These are phyloP conservation scores for Tachuris rubrigastra DNA, from an alignment of 2,113 vertebrate species.

Conservation along the genomic window DNA sequence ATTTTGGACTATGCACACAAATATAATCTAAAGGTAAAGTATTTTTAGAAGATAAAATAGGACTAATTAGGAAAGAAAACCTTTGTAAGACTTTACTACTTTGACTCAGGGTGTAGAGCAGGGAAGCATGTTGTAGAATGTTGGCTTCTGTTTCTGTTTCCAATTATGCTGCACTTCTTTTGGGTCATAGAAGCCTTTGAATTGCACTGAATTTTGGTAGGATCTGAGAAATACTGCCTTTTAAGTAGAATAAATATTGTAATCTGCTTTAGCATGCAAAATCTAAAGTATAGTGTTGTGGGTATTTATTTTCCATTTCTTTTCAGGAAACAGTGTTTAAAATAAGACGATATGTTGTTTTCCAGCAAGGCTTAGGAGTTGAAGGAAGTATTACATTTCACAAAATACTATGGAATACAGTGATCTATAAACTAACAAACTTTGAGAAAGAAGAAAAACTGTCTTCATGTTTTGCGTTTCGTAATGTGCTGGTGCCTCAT, in stretches of 20 bases:
- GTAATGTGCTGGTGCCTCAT: neutral
- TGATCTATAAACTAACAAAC: neutral
- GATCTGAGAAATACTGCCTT: neutral
- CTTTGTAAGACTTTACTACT: neutral
- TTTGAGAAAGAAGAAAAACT: neutral
- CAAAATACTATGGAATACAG: neutral
- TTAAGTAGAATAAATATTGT: neutral
- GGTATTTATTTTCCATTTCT: neutral
- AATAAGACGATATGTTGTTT: neutral
- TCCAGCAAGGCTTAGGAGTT: neutral
- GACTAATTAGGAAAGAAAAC: neutral
- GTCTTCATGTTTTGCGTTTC: neutral
- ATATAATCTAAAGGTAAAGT: slow-evolving; percentile 88
- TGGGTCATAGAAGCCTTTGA: neutral
- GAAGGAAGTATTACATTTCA: neutral
- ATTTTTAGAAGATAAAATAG: neutral
- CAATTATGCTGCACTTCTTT: fast-evolving
- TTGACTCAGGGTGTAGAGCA: neutral
- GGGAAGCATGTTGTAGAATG: neutral
- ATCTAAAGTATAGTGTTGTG: neutral
- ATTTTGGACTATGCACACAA: slow-evolving; percentile 90
- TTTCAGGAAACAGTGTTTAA: neutral
- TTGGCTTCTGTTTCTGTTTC: neutral
- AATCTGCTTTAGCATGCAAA: neutral
- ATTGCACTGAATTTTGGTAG: neutral